These are phyloP conservation scores for Bicyclus anynana DNA, from an alignment of 1,140 invertebrate genomes.

Conservation along the genomic window DNA sequence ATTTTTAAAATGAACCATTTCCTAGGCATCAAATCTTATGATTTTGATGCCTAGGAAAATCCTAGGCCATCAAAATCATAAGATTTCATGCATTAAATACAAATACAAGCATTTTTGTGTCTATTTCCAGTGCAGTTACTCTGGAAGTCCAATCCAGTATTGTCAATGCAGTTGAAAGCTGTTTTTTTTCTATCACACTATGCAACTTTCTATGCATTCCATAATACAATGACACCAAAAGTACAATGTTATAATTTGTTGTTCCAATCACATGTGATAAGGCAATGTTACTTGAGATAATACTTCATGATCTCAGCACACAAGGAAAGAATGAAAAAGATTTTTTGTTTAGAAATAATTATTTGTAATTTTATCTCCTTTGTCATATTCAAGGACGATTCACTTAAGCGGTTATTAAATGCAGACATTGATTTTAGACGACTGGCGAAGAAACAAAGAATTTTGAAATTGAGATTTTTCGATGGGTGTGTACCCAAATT, in stretches of 20 bases:
- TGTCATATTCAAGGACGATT: not conserved
- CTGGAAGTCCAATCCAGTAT: too few species aligned
- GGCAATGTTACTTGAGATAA: not conserved
- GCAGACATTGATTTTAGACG: not conserved
- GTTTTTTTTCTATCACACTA: too few species aligned
- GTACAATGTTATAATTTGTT: not conserved
- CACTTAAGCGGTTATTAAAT: not conserved
- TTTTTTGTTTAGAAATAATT: not conserved
- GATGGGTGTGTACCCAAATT: slow-evolving; percentile 30
- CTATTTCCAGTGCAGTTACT: too few species aligned
- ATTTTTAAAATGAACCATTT: too few species aligned
- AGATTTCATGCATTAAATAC: too few species aligned
- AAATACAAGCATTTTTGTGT: too few species aligned
- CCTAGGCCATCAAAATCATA: too few species aligned
- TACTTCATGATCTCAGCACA: not conserved
- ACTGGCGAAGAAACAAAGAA: slow-evolving; percentile 16
- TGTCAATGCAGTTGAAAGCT: too few species aligned
- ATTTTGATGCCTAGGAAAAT: too few species aligned
- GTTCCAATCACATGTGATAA: not conserved
- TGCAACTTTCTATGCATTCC: too few species aligned
- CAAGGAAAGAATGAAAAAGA: not conserved
- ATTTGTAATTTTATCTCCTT: not conserved
- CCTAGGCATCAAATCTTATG: too few species aligned
- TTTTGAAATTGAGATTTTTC: not conserved
- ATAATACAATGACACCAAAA: too few species aligned